Conservation (phyloP, 1,140 invertebrate species). For the Caenorhabditis latens region DNA sequence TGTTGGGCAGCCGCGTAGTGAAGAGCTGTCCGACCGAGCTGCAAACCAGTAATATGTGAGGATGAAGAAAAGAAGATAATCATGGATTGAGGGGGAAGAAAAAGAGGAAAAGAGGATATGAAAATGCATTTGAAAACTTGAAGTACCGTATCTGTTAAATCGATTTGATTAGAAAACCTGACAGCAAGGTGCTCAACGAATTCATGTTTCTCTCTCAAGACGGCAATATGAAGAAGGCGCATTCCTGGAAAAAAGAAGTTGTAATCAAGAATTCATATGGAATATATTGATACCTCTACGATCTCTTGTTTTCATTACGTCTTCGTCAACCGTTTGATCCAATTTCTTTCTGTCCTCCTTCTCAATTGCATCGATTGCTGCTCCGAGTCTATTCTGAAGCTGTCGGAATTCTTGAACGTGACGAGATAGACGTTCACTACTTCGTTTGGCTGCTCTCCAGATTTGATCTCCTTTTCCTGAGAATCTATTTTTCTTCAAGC, state of each 20-base stretch:
- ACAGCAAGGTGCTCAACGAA: constrained; percentile 72
- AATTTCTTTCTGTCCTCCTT: constrained; percentile 70
- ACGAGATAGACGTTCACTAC: constrained; percentile 71
- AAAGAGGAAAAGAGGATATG: not conserved
- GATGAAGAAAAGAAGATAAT: not conserved
- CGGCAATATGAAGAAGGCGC: constrained; percentile 73
- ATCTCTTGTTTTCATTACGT: constrained; percentile 73
- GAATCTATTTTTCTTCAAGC: not conserved
- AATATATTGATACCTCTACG: constrained; percentile 67
- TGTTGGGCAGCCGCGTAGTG: constrained; percentile 76
- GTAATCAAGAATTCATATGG: not conserved
- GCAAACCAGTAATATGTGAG: not conserved
- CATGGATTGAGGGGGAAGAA: not conserved
- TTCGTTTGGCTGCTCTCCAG: constrained; percentile 73
- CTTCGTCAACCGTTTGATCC: constrained; percentile 61
- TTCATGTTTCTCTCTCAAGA: constrained; percentile 75
- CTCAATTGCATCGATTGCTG: constrained; percentile 71
- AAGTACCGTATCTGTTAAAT: constrained; percentile 71
- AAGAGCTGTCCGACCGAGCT: constrained; percentile 72
- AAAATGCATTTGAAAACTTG: not conserved
- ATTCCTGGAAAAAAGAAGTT: constrained; percentile 67
- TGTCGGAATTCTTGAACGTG: constrained; percentile 73
- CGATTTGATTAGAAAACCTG: constrained; percentile 68
- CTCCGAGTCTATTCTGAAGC: constrained; percentile 68
- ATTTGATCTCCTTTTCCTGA: constrained; percentile 71